Evolutionary conservation across 64 coral and sea anemone genomes (phyloP), one percentile per base, ranked within the genome.

Genomic region (Montipora capricornis): DNA sequence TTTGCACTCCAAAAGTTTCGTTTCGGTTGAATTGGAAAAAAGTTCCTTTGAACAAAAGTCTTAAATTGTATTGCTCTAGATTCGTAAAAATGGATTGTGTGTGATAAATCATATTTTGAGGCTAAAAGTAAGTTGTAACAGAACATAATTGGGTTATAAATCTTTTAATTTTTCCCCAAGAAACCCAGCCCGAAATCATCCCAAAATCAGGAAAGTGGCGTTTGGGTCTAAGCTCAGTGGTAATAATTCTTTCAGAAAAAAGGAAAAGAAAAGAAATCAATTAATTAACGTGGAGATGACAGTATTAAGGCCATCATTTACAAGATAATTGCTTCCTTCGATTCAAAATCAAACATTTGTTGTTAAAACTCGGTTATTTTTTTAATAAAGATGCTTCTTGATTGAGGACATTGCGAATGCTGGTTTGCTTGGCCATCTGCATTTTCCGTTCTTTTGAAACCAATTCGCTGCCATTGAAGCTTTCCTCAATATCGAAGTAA

Each of bases 241-340:
- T 4, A n/a, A 69, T 49, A n/a, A 48, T 78, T 47, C 17, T 49
- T 69, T 9, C 49, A 49, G 2, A 85, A 44, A 57, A 85, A 44
- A 44, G 46, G 2, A 85, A 44, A 57, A 85, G n/a, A 44, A 64
- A 17, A 55, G 20, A 83, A 13, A 76, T 44, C 26, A 46, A 44
- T 70, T 84, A 70, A 85, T 85, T 85, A 19, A 22, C 2, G 13
- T 47, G 6, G 69, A 50, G 64, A 69, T 85, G 60, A 85, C 14
- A 44, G 45, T 47, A 49, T 69, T 69, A 20, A 14, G 7, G 15
- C 12, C 37, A 20, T 69, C 37, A 48, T 49, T 85, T 45, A 47
- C 82, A 20, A 49, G 12, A 29, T 85, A 85, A 70, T 70, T 69
- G 82, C 82, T 85, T 44, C 15, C 29, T 70, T 14, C 48, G n/a